These are phyloP conservation scores for Austrolebias charrua DNA, from an alignment of 2,797 vertebrate species.

Conservation along the genomic window DNA sequence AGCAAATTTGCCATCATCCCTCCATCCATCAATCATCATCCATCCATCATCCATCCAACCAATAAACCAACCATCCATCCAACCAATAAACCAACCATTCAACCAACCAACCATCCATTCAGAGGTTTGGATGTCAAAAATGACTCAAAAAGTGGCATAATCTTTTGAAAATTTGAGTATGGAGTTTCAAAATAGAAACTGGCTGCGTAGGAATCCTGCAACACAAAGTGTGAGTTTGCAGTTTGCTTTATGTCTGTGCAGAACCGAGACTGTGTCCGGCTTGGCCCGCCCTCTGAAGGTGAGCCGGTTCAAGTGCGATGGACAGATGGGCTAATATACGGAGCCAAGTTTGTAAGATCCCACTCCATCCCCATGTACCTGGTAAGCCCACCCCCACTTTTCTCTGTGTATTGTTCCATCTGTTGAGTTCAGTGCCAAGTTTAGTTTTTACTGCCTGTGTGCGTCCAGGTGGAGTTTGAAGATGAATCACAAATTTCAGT, in stretches of 20 bases:
- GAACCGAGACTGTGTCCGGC: constrained; percentile 89
- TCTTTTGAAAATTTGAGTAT: too few relatives aligned
- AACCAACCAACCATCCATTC: too few relatives aligned
- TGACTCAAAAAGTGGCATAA: too few relatives aligned
- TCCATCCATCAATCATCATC: too few relatives aligned
- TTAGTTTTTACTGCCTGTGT: background rate
- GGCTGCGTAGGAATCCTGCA: too few relatives aligned
- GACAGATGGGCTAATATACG: constrained; percentile 95
- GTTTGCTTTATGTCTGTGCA: constrained; percentile 48
- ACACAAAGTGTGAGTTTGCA: background rate
- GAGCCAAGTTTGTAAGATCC: constrained; percentile 91
- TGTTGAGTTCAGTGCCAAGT: background rate
- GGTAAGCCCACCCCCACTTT: constrained; percentile 71
- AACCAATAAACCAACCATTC: too few relatives aligned
- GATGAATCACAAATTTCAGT: constrained; percentile 91
- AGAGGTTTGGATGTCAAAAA: too few relatives aligned
- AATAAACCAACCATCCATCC: too few relatives aligned
- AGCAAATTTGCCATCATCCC: too few relatives aligned
- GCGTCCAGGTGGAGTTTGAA: constrained; percentile 92
- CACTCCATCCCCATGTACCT: constrained; percentile 96
- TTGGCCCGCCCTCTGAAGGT: constrained; percentile 87
- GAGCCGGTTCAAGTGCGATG: constrained; percentile 91
- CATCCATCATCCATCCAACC: too few relatives aligned
- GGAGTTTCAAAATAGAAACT: too few relatives aligned
- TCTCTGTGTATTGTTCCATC: background rate